phyloP scores from a whole-genome alignment of 2,113 vertebrate genomes.

The Macrotis lagotis region DNA sequence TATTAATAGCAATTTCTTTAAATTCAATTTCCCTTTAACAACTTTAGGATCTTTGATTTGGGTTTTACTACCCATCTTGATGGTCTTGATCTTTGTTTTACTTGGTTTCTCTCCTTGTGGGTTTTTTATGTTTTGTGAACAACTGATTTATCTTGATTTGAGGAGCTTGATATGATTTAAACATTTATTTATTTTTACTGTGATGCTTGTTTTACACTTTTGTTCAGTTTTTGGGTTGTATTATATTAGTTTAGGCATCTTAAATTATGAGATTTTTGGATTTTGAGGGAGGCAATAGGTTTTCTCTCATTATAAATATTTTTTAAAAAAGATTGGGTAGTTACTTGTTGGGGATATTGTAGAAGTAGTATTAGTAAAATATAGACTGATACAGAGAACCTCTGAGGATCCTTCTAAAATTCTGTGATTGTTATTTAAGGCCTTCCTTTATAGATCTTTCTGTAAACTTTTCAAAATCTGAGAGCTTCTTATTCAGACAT shows the following conservation, averaged over 20 bases:
- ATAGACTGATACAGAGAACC: background rate
- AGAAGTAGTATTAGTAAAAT: background rate
- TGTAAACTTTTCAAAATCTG: background rate
- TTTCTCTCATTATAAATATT: background rate
- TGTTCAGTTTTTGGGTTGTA: background rate
- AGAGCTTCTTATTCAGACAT: background rate
- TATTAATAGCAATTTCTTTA: no score
- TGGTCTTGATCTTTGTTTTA: background rate
- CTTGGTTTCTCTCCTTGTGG: background rate
- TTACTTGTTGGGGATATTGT: background rate
- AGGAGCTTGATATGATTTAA: background rate
- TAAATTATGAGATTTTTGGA: background rate
- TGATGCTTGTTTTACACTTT: background rate
- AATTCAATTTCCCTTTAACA: no score
- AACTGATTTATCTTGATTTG: background rate
- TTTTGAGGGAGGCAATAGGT: background rate
- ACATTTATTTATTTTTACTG: background rate
- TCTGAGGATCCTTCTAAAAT: background rate
- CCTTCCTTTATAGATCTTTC: background rate
- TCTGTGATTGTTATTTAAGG: background rate
- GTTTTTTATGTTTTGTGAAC: background rate
- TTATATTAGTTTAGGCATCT: background rate
- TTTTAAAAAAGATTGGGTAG: background rate
- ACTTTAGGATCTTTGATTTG: no score
- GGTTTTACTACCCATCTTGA: no score